A percentile compares a stretch with the other conserved stretches of the same genome.
These are phyloP conservation scores for Digitonthophagus gazella DNA, from an alignment of 2,888 invertebrate genomes.

Conservation along the genomic window DNA sequence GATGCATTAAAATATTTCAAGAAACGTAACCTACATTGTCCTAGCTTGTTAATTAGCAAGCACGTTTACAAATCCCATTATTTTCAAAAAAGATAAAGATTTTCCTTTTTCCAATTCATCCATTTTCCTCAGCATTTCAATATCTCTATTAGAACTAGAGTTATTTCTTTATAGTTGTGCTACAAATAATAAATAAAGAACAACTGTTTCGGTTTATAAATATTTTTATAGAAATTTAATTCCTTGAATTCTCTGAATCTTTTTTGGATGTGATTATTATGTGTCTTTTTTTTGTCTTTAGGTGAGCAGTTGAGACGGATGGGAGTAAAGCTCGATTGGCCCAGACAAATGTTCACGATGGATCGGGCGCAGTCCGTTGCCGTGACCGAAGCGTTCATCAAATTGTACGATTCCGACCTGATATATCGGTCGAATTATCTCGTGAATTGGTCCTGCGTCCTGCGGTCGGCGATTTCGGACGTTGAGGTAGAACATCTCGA, in stretches of 20 bases:
- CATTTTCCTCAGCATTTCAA: no score
- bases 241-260: no score
- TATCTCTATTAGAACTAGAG: no score
- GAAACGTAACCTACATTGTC: no score
- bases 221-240: no score
- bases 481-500: constrained; percentile 98
- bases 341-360: constrained; percentile 93
- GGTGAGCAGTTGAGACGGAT: constrained; percentile 76
- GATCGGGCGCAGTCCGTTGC: constrained; percentile 83
- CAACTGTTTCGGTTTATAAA: not conserved
- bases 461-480: constrained; percentile 97
- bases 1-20: no score
- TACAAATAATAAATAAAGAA: no score
- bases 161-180: no score
- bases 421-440: constrained; percentile 85
- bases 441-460: constrained; percentile 97
- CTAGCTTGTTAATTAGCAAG: no score
- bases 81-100: no score
- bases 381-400: constrained; percentile 91
- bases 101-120: no score
- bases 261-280: not conserved
- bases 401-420: constrained; percentile 58
- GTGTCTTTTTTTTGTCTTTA: constrained; percentile 26
- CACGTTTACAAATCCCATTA: no score
- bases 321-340: constrained; percentile 95